Base-by-base conservation (phyloP, 2,888 invertebrate genomes). In the Nycteola revayana region DNA sequence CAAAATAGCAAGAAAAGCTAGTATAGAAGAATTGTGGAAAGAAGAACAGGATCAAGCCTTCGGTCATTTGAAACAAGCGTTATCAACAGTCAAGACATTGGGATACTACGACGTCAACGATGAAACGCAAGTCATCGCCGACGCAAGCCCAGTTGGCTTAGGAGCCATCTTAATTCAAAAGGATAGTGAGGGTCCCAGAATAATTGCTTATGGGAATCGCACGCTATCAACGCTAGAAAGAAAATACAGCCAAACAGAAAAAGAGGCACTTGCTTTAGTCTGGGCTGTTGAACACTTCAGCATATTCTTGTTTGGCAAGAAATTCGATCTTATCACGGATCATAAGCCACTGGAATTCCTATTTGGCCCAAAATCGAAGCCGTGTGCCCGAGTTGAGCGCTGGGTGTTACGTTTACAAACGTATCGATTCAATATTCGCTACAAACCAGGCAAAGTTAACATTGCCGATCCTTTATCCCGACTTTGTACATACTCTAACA, bases 311-410 rank as follows among this genome's bases (percentile, higher is more conserved):
- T 62, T 21, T 29, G 59, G 61, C 0, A 66, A 61, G 23, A 28
- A 39, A 2, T 60, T 63, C 26, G 70, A 67, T 0, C 40, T 72
- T 0, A 20, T 65, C 0, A 69, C 53, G 0, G 67, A 69, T 27
- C 64, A 68, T 24, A 66, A 68, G 20, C 76, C 84, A 0, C 42
- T 88, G 2, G 68, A 73, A 18, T 34, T 56, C 2, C 22, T 74
- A 2, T 72, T 71, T 31, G 38, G 60, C 0, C 40, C 50, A 7
- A 57, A 50, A 30, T 63, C 67, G 0, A 70, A 65, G 42, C 69
- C 70, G 5, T 67, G 63, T 25, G 73, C 69, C 0, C 24, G 73
- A 5, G 25, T 59, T 0, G 56, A 60, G 20, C 10, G 53, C 0
- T 61, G 61, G 57, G 43, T 63, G 1, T 9, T 60, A 1, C 7